Conservation (phyloP, 30 jellyfish, hydroid and myxozoan species). For the Cassiopea xamachana region DNA sequence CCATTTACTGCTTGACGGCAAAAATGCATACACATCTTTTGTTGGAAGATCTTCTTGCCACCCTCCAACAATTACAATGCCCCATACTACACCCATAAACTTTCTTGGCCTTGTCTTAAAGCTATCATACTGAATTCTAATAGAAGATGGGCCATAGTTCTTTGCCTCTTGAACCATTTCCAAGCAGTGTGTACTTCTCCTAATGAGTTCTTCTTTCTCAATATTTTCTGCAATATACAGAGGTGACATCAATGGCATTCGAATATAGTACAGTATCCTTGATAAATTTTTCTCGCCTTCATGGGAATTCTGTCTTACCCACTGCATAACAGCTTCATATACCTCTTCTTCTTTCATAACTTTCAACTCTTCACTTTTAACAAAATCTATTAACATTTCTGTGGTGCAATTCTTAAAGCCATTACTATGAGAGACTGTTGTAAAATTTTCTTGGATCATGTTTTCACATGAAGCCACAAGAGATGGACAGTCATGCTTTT, state of each 20-base stretch:
- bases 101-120: conserved; percentile 82
- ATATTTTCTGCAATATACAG: conserved; percentile 75
- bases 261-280: conserved; percentile 64
- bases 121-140: conserved; percentile 57
- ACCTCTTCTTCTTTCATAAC: conserved; percentile 97
- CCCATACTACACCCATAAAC: conserved; percentile 96
- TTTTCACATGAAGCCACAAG: conserved; percentile 77
- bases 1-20: conserved; percentile 81
- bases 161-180: conserved; percentile 78
- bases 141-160: conserved; percentile 69
- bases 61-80: conserved; percentile 92
- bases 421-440: conserved; percentile 80
- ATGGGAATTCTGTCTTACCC: conserved; percentile 75
- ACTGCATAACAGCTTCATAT: conserved; percentile 84
- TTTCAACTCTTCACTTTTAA: conserved; percentile 88
- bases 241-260: conserved; percentile 92
- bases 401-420: conserved; percentile 77
- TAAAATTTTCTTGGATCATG: conserved; percentile 84
- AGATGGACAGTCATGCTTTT: conserved; percentile 76
- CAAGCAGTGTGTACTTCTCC: conserved; percentile 56
- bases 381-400: conserved; percentile 75
- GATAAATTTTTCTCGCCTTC: conserved; percentile 69
- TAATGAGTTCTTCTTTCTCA: conserved; percentile 75
- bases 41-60: conserved; percentile 86
- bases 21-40: conserved; percentile 87